Base-by-base conservation (phyloP, 2,113 vertebrate species). In the Rhinopomastus cyanomelas region DNA sequence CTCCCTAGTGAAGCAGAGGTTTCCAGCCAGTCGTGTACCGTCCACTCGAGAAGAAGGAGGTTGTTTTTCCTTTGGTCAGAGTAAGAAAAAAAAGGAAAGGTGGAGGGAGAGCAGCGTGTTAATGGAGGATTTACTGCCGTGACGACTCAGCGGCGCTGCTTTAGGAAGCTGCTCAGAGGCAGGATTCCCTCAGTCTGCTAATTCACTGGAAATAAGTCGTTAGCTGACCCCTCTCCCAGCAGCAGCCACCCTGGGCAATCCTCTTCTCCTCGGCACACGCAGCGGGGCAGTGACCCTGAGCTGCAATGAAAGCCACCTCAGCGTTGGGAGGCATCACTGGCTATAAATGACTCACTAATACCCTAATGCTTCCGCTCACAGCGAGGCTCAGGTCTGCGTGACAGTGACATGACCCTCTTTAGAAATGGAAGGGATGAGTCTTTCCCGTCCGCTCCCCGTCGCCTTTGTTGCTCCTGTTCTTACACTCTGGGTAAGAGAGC, bases 261-360 rank as follows among this genome's bases (percentile, higher is more conserved):
- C 79, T 86, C 25, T 72, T 68, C 68, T 71, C 51, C 15, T 48
- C 48, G 67, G n/a, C 48, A 72, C 55, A 46, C 37, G 39, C 39
- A 42, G 21, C 23, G 29, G 14, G 93, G 37, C 42, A 34, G n/a
- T 87, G 86, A 88, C 79, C 79, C 77, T 53, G 55, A 82, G 69
- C 56, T 81, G 44, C 84, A 92, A 53, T 44, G 76, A 92, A 94
- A 94, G 73, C 59, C 73, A 52, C 4, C 19, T 30, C 16, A 6
- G 36, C 60, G 92, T 93, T 91, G 90, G 69, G 51, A 85, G 49
- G 14, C 78, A 79, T 69, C 83, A 65, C 48, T 34, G 39, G 25
- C 59, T 93, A 89, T 92, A 94, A 95, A 86, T 94, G 74, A 94
- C 92, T 94, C 92, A 90, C 57, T 96, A 96, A 96, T 93, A 94